Conservation (phyloP, 35 echinoderm and acorn worm species). For the Diadema setosum region DNA sequence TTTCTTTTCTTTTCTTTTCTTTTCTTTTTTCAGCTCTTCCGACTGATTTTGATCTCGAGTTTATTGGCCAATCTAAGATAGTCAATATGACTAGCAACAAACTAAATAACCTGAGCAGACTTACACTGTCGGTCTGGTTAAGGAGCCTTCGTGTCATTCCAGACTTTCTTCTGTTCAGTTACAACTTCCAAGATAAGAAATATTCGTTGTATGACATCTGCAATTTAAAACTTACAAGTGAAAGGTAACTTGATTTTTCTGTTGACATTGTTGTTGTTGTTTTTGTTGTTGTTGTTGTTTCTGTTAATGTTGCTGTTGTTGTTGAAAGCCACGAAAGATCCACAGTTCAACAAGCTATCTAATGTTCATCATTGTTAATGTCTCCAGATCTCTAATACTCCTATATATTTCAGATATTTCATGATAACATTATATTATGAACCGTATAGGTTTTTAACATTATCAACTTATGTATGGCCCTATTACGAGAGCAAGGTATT, state of each 20-base stretch:
- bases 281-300: too few relatives aligned
- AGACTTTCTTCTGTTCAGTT: not conserved
- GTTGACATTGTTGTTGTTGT: not conserved
- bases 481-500: too few relatives aligned
- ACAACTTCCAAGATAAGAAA: not conserved
- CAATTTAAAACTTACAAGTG: not conserved
- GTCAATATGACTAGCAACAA: not conserved
- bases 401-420: too few relatives aligned
- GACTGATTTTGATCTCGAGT: not conserved
- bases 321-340: too few relatives aligned
- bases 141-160: not conserved
- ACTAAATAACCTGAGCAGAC: not conserved
- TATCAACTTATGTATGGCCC: too few relatives aligned
- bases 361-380: too few relatives aligned
- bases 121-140: not conserved
- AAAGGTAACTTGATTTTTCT: not conserved
- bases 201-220: not conserved
- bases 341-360: too few relatives aligned
- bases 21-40: not conserved
- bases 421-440: too few relatives aligned
- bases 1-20: too few relatives aligned
- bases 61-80: not conserved
- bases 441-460: too few relatives aligned
- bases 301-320: too few relatives aligned
- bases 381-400: too few relatives aligned